A percentile compares a stretch with the other conserved stretches of the same genome.
These are phyloP conservation scores for Actinia tenebrosa DNA, from an alignment of 64 coral and sea anemone species.

Conservation along the genomic window DNA sequence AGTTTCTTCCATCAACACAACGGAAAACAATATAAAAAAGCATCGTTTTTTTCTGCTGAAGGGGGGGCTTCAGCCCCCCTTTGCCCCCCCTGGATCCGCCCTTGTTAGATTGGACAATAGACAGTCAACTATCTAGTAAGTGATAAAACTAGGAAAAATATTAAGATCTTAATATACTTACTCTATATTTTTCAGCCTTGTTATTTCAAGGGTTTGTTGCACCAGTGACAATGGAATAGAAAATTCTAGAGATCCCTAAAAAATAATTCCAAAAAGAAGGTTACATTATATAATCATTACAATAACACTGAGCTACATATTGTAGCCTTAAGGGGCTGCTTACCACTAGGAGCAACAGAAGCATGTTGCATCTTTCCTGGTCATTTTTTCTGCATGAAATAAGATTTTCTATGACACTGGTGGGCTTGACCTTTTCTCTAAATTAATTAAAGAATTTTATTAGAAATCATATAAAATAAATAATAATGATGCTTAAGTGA, in stretches of 20 bases:
- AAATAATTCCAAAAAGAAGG: neutral
- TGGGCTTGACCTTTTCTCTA: constrained; percentile 58
- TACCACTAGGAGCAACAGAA: constrained; percentile 83
- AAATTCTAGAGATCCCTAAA: constrained; percentile 78
- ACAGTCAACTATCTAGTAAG: too few species aligned
- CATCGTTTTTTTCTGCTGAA: too few species aligned
- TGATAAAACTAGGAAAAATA: too few species aligned
- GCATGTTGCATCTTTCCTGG: constrained; percentile 86
- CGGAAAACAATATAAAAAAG: too few species aligned
- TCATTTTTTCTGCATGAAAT: constrained; percentile 69
- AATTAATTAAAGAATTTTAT: neutral
- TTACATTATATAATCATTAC: too few species aligned
- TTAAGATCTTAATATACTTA: constrained; percentile 14
- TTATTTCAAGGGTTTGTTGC: constrained; percentile 75
- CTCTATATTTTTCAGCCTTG: constrained; percentile 83
- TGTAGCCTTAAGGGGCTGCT: neutral
- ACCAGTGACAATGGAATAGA: constrained; percentile 63
- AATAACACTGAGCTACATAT: neutral
- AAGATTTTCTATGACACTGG: constrained; percentile 64
- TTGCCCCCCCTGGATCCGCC: too few species aligned
- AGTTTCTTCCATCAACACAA: too few species aligned
- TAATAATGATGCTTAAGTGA: neutral
- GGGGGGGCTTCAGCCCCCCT: too few species aligned
- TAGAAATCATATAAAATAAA: neutral
- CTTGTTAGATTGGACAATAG: too few species aligned